These are phyloP conservation scores for Drosophila biarmipes DNA, from an alignment of 1,140 invertebrate species.

Conservation along the genomic window DNA sequence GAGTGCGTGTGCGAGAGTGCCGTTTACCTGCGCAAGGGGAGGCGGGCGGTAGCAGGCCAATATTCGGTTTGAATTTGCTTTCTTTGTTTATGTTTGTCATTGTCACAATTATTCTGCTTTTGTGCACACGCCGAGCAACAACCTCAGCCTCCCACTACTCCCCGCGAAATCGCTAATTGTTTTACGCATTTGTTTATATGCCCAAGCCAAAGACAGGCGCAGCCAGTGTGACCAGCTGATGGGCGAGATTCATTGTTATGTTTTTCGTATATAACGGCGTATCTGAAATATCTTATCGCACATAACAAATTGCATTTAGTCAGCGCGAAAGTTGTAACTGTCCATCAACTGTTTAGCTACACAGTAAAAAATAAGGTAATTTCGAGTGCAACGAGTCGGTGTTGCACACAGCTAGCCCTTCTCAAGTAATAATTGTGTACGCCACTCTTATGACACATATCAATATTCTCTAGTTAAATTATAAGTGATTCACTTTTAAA, in stretches of 20 bases:
- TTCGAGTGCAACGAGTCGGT: not conserved
- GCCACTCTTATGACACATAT: not conserved
- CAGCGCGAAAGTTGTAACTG: constrained; percentile 29
- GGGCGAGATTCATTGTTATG: constrained; percentile 46
- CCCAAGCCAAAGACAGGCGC: constrained; percentile 13
- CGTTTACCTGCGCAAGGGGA: constrained; percentile 31
- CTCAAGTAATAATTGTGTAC: not conserved
- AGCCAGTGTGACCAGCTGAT: constrained; percentile 38
- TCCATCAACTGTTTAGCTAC: constrained; percentile 10
- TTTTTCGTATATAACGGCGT: constrained; percentile 60
- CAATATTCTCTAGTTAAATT: not conserved
- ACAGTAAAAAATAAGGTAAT: constrained; percentile 15
- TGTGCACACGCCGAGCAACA: constrained; percentile 44
- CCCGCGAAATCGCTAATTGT: constrained; percentile 10
- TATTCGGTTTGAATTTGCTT: constrained; percentile 29
- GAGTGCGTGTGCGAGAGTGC: constrained; percentile 31
- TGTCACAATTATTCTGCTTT: constrained; percentile 61
- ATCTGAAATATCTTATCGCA: constrained; percentile 53
- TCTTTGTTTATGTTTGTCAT: constrained; percentile 72
- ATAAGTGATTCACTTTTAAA: not conserved
- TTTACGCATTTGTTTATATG: constrained; percentile 77
- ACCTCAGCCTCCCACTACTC: constrained; percentile 8
- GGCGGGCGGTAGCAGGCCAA: not conserved
- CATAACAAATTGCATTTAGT: constrained; percentile 35
- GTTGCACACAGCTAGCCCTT: not conserved